Evolutionary conservation across 2,888 invertebrate species (phyloP), one percentile per base, ranked within the genome.

Genomic region (Selenia dentaria): DNA sequence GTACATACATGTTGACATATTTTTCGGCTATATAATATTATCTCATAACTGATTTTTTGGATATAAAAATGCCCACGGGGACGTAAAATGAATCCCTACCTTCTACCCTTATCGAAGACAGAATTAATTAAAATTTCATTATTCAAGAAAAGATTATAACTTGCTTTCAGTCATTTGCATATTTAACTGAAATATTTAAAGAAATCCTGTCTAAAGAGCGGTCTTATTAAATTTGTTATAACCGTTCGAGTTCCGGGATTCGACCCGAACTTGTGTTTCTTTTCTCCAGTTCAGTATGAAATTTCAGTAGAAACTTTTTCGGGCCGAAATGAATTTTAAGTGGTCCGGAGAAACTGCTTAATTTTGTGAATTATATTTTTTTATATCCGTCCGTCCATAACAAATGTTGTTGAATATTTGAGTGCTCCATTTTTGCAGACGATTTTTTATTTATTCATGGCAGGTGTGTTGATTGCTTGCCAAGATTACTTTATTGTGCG

Each of bases 41-140:
- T n/a, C n/a, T 2, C 18, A 1, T 6, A 35, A 35, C 35, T 26
- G 35, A 35, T 26, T 13, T 10, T 3, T 1, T 20, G n/a, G 6
- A 16, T 6, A 16, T 26, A 11, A 16, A 37, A 29, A 16, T 44
- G 48, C 56, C 61, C 45, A 55, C 55, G 4, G 2, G 18, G 4
- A 5, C 6, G 18, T 0, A 18, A 2, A 18, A 5, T 6, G 18
- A 6, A 5, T 18, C 5, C 18, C 45, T 8, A 9, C 32, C 60
- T 69, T 65, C 59, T 54, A 51, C 57, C 59, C 59, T 62, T 64
- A 74, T 76, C 69, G 74, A 70, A 72, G 62, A 64, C 42, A 41
- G 64, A 76, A 80, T 79, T 79, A 79, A 80, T 80, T 79, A 79
- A 78, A 78, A 70, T 78, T 79, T 80, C 75, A 80, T 82, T 79